A percentile compares a stretch with the other conserved stretches of the same genome.
These are phyloP conservation scores for Chascanopsetta lugubris DNA, from an alignment of 2,113 vertebrate genomes.

Conservation along the genomic window DNA sequence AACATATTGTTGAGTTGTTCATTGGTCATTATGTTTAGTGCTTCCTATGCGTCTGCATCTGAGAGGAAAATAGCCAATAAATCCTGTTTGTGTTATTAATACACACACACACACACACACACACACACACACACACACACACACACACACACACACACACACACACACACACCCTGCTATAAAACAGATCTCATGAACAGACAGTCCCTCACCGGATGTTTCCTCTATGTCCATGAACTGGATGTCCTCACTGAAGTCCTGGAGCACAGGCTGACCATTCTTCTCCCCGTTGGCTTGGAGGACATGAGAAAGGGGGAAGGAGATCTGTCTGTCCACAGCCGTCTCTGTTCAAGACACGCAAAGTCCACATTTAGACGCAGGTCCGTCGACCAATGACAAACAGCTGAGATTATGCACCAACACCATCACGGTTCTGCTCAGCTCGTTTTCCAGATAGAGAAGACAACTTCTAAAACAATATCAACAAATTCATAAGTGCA, in stretches of 20 bases:
- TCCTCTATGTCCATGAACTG: conserved; percentile 98
- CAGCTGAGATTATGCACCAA: background rate
- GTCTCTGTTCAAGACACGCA: conserved; percentile 83
- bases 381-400: background rate
- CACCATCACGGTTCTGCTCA: background rate
- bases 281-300: conserved; percentile 91
- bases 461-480: background rate
- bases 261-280: conserved; percentile 88
- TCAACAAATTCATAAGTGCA: background rate
- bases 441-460: background rate
- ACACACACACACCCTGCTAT: too few relatives aligned
- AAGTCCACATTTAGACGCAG: conserved; percentile 1
- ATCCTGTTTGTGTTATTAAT: too few relatives aligned
- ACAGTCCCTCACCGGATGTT: conserved; percentile 77
- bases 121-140: too few relatives aligned
- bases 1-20: too few relatives aligned
- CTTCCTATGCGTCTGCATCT: too few relatives aligned
- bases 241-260: conserved; percentile 92
- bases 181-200: background rate
- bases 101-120: too few relatives aligned
- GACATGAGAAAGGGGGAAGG: conserved; percentile 91
- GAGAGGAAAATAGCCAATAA: too few relatives aligned
- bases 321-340: conserved; percentile 95
- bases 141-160: too few relatives aligned
- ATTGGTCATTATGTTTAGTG: too few relatives aligned